Evolutionary conservation across 2,113 vertebrate species (phyloP).

Genomic region (Nycticryphes semicollaris): DNA sequence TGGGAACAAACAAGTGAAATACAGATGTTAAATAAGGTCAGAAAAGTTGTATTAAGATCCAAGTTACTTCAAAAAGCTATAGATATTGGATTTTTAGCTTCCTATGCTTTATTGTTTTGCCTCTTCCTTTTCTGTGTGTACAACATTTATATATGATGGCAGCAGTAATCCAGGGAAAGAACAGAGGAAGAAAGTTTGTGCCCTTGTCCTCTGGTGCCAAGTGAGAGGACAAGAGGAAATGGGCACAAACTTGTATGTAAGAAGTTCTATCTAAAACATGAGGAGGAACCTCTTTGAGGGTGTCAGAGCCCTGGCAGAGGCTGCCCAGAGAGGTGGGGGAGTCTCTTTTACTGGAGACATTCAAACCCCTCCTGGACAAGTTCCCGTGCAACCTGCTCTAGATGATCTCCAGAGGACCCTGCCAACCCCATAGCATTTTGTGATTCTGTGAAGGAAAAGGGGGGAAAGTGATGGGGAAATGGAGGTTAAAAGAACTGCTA

Average conservation of each 20-base stretch:
- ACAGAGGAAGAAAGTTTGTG: background rate
- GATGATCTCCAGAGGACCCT: too few relatives aligned
- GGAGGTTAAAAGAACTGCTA: background rate
- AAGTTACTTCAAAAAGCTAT: background rate
- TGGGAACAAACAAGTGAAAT: background rate
- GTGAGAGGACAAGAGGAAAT: too few relatives aligned
- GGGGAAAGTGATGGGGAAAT: background rate
- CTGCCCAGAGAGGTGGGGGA: too few relatives aligned
- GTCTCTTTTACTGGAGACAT: too few relatives aligned
- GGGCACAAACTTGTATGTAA: too few relatives aligned
- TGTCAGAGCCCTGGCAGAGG: too few relatives aligned
- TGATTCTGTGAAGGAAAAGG: background rate
- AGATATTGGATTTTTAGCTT: background rate
- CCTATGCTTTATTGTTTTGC: background rate
- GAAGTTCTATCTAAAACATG: too few relatives aligned
- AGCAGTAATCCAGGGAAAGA: background rate
- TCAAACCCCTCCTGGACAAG: too few relatives aligned
- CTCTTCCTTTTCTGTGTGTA: background rate
- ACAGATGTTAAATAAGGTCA: background rate
- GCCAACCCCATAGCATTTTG: too few relatives aligned
- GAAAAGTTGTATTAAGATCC: background rate
- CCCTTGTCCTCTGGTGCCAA: too few relatives aligned
- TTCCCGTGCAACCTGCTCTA: too few relatives aligned
- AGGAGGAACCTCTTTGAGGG: too few relatives aligned
- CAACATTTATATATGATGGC: accelerated